Conservation (phyloP, 2,888 invertebrate species). For the Amblyteles armatorius region DNA sequence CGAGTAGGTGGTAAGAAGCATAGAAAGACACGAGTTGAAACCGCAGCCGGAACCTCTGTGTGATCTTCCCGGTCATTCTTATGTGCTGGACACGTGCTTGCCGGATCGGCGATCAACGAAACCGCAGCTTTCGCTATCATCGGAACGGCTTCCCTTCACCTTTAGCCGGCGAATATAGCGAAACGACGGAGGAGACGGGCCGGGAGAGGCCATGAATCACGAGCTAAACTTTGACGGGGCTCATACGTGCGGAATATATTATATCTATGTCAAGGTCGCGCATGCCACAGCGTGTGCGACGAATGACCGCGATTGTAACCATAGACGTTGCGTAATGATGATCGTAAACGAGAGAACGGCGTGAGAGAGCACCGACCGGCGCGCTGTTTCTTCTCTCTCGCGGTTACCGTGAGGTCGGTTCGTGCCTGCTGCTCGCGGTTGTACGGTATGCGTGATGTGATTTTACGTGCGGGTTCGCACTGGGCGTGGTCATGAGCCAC, state of each 20-base stretch:
- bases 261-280: constrained; percentile 83
- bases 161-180: background rate
- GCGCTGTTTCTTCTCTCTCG: constrained; percentile 30
- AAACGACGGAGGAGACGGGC: background rate
- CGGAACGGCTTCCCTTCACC: constrained; percentile 2
- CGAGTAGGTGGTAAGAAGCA: constrained; percentile 33
- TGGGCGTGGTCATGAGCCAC: constrained; percentile 56
- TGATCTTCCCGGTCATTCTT: constrained; percentile 27
- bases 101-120: constrained; percentile 33
- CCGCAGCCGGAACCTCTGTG: constrained; percentile 21
- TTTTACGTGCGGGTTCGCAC: constrained; percentile 31
- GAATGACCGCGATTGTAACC: constrained; percentile 60
- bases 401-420: constrained; percentile 60
- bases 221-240: constrained; percentile 32
- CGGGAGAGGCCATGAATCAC: constrained; percentile 70
- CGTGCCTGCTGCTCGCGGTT: constrained; percentile 33
- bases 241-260: constrained; percentile 32
- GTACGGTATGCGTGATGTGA: constrained; percentile 29
- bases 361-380: constrained; percentile 29
- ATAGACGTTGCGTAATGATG: constrained; percentile 66
- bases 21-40: constrained; percentile 35
- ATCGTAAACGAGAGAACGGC: constrained; percentile 64
- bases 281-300: constrained; percentile 51
- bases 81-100: constrained; percentile 32
- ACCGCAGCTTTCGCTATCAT: constrained; percentile 32